Base-by-base conservation (phyloP, 2,888 invertebrate genomes). In the Autographa pulchrina region DNA sequence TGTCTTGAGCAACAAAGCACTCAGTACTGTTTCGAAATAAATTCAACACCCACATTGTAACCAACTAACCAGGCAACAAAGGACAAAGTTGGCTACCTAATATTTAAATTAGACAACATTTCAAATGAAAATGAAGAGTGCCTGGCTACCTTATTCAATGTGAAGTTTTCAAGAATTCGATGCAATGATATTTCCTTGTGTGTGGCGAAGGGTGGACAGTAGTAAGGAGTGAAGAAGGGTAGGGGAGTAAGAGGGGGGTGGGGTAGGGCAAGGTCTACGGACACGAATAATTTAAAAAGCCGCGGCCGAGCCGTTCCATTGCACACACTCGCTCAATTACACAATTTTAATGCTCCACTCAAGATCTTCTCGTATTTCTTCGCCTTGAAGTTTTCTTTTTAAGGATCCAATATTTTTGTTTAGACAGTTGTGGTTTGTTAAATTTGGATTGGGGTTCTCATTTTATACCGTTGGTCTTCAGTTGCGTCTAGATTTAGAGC, bases 271-370 rank as follows among this genome's bases (percentile, higher is more conserved):
- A 41, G 41, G 43, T 43, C 81, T 74, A 65, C 77, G 75, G 69
- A 75, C 80, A 82, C 85, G 80, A 84, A 85, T 82, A 83, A 87
- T 87, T 87, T 85, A 83, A 84, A 81, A 79, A 83, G 85, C 72
- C 48, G 60, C 68, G 68, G 35, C 68, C 69, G 41, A 54, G 71
- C 63, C 76, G 83, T 68, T 78, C 73, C 86, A 81, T 77, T 78
- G 81, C 75, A 65, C 74, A 64, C 76, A 68, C 69, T 58, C 75
- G 84, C 68, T 74, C 74, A 71, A 82, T 84, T 78, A 78, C 74
- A 80, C 81, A 70, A 70, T 80, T 82, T 80, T 80, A 73, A 82
- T 82, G 80, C 77, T 70, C 80, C 79, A 77, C 72, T 62, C 63
- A 64, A 62, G 48, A 48, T 48, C 48, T 48, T 31, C 67, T 77